Percentiles rank a stretch among this genome's conserved stretches.
These are phyloP conservation scores for Xiphorhynchus erythropygius DNA, from an alignment of 2,797 vertebrate genomes.

Conservation along the genomic window DNA sequence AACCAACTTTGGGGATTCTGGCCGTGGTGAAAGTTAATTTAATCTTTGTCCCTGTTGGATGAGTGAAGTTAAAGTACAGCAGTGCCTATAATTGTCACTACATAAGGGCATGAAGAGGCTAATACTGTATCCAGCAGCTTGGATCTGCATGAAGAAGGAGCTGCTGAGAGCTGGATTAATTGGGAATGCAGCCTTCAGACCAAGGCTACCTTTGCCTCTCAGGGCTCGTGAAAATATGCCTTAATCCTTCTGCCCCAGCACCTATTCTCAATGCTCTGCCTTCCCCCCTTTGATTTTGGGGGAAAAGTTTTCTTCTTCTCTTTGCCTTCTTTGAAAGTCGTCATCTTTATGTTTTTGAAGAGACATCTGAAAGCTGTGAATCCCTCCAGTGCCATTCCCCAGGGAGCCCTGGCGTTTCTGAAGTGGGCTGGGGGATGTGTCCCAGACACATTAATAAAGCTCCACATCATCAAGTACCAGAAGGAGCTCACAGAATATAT, in stretches of 20 bases:
- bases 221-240: neutral
- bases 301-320: neutral
- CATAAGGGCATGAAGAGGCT: neutral
- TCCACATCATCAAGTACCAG: neutral
- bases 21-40: neutral
- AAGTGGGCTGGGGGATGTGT: neutral
- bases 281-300: neutral
- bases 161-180: neutral
- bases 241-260: neutral
- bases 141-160: neutral
- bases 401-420: neutral
- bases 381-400: neutral
- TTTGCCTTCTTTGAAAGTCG: neutral
- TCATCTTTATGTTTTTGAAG: neutral
- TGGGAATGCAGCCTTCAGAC: neutral
- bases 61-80: neutral
- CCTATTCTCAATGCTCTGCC: neutral
- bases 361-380: neutral
- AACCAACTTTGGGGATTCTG: neutral
- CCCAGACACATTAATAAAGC: neutral
- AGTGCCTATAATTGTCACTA: neutral
- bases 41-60: neutral
- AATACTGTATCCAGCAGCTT: neutral
- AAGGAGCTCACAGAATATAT: constrained; percentile 8
- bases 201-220: neutral